phyloP scores from a whole-genome alignment of 1,140 invertebrate genomes.

The Drosophila nebulosa region DNA sequence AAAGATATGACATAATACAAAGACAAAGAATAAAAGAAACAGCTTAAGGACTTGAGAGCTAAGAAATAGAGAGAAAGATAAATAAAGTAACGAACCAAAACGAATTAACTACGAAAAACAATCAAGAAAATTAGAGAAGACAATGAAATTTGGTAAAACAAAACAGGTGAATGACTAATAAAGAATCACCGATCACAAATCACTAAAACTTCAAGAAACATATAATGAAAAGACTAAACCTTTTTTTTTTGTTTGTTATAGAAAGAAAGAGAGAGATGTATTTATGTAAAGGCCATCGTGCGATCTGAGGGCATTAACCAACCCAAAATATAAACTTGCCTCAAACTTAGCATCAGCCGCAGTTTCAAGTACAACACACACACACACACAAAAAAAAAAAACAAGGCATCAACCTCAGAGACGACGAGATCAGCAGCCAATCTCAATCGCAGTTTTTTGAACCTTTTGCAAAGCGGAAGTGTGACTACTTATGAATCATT shows the following conservation, averaged over 20 bases:
- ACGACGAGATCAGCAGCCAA: constrained; percentile 9
- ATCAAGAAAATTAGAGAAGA: too few species aligned
- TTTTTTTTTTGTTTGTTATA: neutral
- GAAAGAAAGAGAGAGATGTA: neutral
- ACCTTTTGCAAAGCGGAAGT: constrained; percentile 36
- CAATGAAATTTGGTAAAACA: too few species aligned
- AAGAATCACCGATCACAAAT: neutral
- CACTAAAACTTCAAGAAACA: neutral
- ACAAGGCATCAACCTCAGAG: constrained; percentile 25
- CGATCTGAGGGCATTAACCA: neutral
- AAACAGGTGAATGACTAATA: too few species aligned
- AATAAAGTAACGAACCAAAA: too few species aligned
- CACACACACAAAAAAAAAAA: constrained; percentile 19
- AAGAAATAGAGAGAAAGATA: too few species aligned
- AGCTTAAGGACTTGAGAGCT: too few species aligned
- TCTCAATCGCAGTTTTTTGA: constrained; percentile 32
- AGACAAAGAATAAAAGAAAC: too few species aligned
- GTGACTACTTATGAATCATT: constrained; percentile 31
- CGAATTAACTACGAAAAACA: too few species aligned
- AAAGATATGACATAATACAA: too few species aligned
- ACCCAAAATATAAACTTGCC: constrained; percentile 6
- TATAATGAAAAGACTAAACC: neutral
- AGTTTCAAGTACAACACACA: constrained; percentile 8
- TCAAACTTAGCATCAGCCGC: neutral
- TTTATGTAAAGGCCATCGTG: neutral